These are phyloP conservation scores for Danionella dracula DNA, from an alignment of 2,797 vertebrate genomes.

Conservation along the genomic window DNA sequence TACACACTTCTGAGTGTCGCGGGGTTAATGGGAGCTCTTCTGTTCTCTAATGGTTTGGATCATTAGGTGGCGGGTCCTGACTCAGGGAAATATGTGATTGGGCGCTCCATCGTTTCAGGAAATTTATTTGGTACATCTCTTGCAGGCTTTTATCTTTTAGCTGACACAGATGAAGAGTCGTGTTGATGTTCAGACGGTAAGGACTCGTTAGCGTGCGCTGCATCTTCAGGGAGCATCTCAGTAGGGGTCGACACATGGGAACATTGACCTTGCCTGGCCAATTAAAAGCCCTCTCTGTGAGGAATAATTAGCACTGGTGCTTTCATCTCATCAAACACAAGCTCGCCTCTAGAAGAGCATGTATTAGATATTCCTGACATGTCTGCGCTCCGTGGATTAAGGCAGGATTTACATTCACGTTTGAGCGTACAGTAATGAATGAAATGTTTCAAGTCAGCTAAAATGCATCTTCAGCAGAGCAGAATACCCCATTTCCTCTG, in stretches of 20 bases:
- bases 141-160: constrained; percentile 10
- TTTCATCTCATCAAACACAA: constrained; percentile 36
- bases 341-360: background rate
- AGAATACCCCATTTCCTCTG: background rate
- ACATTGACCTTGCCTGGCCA: constrained; percentile 46
- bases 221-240: constrained; percentile 2
- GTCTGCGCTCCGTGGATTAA: constrained; percentile 25
- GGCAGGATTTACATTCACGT: constrained; percentile 36
- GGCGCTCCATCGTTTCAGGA: background rate
- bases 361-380: constrained; percentile 19
- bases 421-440: constrained; percentile 31
- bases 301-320: constrained; percentile 35
- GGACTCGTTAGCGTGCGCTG: constrained; percentile 33
- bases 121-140: background rate
- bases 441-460: constrained; percentile 12
- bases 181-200: constrained; percentile 18
- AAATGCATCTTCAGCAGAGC: constrained; percentile 24
- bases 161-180: constrained; percentile 20
- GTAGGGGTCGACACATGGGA: constrained; percentile 11
- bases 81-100: constrained; percentile 23
- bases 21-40: constrained; percentile 35
- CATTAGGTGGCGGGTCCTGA: constrained; percentile 44
- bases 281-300: constrained; percentile 43
- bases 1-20: background rate
- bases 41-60: constrained; percentile 29